These are phyloP conservation scores for Patella depressa DNA, from an alignment of 2,888 invertebrate genomes.

Conservation along the genomic window DNA sequence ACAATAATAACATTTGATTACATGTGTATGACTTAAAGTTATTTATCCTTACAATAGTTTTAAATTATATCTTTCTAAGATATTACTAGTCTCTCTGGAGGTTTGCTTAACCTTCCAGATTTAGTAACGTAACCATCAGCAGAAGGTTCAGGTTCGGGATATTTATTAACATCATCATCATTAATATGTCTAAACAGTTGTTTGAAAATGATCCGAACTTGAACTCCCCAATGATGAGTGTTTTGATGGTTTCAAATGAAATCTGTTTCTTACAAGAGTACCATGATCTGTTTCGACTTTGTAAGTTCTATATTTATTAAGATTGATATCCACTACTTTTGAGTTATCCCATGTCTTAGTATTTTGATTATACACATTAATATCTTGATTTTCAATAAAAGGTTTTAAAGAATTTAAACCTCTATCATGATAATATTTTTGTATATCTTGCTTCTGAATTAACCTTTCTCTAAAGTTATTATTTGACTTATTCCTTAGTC, in stretches of 20 bases:
- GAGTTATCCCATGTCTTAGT: not conserved
- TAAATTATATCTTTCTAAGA: too few species aligned
- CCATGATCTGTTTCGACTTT: not conserved
- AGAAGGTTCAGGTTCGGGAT: not conserved
- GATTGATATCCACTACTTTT: not conserved
- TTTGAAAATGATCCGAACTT: too few species aligned
- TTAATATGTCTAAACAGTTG: not conserved
- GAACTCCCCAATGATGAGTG: too few species aligned
- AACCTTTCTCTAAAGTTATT: constrained; percentile 2
- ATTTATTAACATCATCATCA: not conserved
- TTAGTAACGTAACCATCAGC: not conserved
- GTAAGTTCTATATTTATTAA: constrained; percentile 3
- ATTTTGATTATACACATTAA: not conserved
- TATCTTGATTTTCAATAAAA: not conserved
- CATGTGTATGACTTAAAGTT: too few species aligned
- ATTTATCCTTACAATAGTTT: too few species aligned
- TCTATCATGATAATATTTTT: not conserved
- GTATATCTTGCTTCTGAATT: not conserved
- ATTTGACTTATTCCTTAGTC: not conserved
- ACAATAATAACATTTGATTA: too few species aligned
- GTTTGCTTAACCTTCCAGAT: not conserved
- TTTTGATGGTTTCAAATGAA: not conserved
- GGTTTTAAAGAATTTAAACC: not conserved
- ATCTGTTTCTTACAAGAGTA: not conserved
- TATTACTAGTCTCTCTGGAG: not conserved